phyloP scores from a whole-genome alignment of 2,113 vertebrate genomes.

The Rhabdomys dilectus region DNA sequence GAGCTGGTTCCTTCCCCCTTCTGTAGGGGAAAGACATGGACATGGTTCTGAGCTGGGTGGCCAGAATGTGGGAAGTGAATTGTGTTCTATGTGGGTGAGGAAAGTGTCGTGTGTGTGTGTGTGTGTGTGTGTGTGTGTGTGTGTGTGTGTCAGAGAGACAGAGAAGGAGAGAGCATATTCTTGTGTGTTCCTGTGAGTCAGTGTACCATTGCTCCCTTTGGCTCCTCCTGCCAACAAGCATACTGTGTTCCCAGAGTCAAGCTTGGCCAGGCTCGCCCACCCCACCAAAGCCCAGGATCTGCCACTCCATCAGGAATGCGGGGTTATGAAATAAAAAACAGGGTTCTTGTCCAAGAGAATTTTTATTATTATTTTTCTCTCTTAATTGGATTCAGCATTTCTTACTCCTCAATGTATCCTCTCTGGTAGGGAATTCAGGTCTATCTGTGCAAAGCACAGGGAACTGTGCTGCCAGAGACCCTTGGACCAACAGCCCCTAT shows the following conservation, averaged over 20 bases:
- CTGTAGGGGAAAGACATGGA: background rate
- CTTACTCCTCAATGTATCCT: constrained; percentile 81
- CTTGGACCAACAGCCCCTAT: background rate
- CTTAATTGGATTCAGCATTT: constrained; percentile 84
- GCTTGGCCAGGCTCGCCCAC: constrained; percentile 59
- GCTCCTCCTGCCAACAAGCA: constrained; percentile 35
- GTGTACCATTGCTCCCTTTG: background rate
- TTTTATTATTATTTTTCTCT: constrained; percentile 86
- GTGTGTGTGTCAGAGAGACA: background rate
- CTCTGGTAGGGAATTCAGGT: constrained; percentile 78
- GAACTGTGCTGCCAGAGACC: background rate
- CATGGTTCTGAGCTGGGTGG: background rate
- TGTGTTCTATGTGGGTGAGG: background rate
- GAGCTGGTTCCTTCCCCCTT: background rate
- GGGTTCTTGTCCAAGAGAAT: constrained; percentile 86
- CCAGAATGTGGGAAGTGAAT: constrained; percentile 41
- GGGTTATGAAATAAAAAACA: constrained; percentile 81
- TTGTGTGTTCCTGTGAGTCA: constrained; percentile 58
- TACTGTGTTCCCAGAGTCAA: constrained; percentile 39
- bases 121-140: background rate
- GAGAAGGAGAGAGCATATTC: background rate
- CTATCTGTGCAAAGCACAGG: constrained; percentile 71
- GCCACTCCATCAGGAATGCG: background rate
- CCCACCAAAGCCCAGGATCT: background rate
- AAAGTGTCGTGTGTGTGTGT: background rate